Evolutionary conservation across 2,888 invertebrate genomes (phyloP).

Genomic region (Margaritifera margaritifera): DNA sequence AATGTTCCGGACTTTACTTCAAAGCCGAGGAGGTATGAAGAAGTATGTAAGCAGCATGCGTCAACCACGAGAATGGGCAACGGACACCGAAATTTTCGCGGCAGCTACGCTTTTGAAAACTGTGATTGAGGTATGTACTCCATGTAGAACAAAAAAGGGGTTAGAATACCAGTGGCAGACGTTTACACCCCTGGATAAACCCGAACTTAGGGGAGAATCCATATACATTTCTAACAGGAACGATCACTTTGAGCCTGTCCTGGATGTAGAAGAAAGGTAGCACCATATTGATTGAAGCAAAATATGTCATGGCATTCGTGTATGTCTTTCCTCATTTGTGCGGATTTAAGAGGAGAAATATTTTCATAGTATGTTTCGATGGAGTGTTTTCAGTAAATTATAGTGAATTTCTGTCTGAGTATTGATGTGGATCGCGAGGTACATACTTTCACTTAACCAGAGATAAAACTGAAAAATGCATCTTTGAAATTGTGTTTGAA

Average conservation of each 20-base stretch:
- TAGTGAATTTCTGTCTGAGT: too few species aligned
- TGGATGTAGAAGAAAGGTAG: constrained; percentile 31
- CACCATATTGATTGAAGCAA: too few species aligned
- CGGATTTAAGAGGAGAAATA: too few species aligned
- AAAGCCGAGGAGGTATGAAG: constrained; percentile 49
- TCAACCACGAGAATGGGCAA: constrained; percentile 47
- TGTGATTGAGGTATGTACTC: constrained; percentile 45
- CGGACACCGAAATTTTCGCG: constrained; percentile 50
- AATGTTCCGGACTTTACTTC: constrained; percentile 46
- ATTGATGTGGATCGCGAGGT: too few species aligned
- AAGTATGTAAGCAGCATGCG: constrained; percentile 48
- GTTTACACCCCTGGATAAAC: constrained; percentile 44
- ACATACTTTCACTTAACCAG: too few species aligned
- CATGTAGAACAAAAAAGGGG: constrained; percentile 14
- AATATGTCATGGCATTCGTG: too few species aligned
- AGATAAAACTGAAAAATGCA: too few species aligned
- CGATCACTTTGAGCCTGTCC: constrained; percentile 52
- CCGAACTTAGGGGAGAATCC: constrained; percentile 29
- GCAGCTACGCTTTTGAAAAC: constrained; percentile 46
- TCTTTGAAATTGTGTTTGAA: too few species aligned
- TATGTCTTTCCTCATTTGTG: too few species aligned
- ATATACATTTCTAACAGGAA: constrained; percentile 48
- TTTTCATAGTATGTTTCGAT: too few species aligned
- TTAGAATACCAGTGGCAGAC: constrained; percentile 50
- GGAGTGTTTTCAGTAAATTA: too few species aligned